Conservation (phyloP, 2,888 invertebrate species). For the Machimus rusticus region DNA sequence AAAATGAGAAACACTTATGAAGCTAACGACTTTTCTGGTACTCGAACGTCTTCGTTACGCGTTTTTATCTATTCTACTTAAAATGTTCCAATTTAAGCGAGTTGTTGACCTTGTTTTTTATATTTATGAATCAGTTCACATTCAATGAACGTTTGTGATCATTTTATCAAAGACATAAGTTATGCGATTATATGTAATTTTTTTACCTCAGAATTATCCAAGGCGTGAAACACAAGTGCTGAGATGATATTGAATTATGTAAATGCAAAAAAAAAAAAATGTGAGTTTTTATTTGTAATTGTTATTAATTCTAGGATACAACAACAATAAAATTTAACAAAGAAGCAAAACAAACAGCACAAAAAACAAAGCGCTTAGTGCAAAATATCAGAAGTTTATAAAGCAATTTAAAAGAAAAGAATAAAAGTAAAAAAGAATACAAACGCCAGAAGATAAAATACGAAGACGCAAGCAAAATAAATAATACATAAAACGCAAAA, state of each 20-base stretch:
- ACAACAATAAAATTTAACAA: conserved; percentile 1
- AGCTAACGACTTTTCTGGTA: neutral
- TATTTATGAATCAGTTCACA: neutral
- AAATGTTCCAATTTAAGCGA: neutral
- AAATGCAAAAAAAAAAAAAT: neutral
- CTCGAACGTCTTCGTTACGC: neutral
- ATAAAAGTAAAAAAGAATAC: neutral
- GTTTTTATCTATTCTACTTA: neutral
- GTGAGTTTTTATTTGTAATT: conserved; percentile 1
- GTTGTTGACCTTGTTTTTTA: neutral
- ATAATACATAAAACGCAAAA: neutral
- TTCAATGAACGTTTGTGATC: neutral
- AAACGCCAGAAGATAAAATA: neutral
- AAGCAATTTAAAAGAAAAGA: neutral
- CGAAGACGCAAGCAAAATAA: neutral
- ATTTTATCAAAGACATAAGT: neutral
- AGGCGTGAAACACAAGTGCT: neutral
- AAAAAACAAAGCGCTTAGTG: neutral
- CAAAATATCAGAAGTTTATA: neutral
- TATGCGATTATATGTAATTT: neutral
- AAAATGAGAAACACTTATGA: neutral
- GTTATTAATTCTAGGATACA: neutral
- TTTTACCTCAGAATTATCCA: neutral
- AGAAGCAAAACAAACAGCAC: conserved; percentile 1
- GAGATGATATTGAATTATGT: neutral